phyloP scores from a whole-genome alignment of 2,113 vertebrate species.

The Sinocyclocheilus anshuiensis region DNA sequence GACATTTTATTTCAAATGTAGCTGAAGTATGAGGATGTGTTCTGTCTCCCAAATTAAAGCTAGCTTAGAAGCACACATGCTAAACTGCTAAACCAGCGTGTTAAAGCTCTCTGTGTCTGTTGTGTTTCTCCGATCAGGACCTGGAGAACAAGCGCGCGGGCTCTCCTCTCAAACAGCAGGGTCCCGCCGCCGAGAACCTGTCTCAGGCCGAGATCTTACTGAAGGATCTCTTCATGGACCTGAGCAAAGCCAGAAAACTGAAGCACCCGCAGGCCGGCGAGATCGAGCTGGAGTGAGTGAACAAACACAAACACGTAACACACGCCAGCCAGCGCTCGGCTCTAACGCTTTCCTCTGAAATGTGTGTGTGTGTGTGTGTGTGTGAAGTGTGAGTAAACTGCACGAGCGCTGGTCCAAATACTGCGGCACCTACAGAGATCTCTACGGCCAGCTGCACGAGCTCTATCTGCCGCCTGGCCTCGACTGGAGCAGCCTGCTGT shows the following conservation, averaged over 20 bases:
- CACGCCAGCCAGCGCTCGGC: not conserved
- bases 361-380: not conserved
- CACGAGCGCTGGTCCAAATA: constrained; percentile 84
- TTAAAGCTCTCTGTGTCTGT: not conserved
- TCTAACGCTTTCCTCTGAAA: not conserved
- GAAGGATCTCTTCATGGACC: constrained; percentile 92
- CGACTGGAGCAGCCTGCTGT: constrained; percentile 84
- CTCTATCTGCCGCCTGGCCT: constrained; percentile 72
- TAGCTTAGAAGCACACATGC: no score
- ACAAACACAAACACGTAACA: not conserved
- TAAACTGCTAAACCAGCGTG: no score
- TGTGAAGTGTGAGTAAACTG: constrained; percentile 86
- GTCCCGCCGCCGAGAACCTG: constrained; percentile 77
- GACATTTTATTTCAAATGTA: no score
- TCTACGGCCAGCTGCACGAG: constrained; percentile 80
- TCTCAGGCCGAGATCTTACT: constrained; percentile 84
- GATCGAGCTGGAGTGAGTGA: constrained; percentile 90
- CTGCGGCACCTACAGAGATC: constrained; percentile 80
- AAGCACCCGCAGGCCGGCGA: constrained; percentile 86
- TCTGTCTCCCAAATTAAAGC: no score
- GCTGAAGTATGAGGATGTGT: no score
- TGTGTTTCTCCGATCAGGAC: constrained; percentile 74
- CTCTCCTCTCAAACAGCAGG: constrained; percentile 75
- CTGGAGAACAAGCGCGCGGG: constrained; percentile 63
- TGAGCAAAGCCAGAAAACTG: constrained; percentile 83